phyloP scores from a whole-genome alignment of 2,113 vertebrate species.

The Zapornia atra region DNA sequence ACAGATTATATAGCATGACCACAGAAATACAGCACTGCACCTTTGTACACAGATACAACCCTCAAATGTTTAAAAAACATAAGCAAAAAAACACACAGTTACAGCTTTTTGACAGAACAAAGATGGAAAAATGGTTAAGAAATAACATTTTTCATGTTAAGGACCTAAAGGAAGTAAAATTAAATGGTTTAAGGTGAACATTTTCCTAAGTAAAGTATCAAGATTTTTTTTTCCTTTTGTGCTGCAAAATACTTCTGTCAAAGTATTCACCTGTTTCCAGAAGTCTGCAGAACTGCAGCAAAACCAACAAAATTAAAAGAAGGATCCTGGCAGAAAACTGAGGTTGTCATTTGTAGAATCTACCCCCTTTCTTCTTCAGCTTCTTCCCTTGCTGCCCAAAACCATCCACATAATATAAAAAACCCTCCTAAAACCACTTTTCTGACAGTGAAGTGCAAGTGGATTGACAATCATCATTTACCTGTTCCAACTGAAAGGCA shows the following conservation, averaged over 20 bases:
- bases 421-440: background rate
- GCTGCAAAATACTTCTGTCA: background rate
- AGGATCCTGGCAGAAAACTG: rapidly evolving
- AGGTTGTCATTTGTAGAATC: background rate
- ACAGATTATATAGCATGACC: background rate
- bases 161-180: background rate
- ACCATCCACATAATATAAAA: background rate
- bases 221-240: background rate
- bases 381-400: background rate
- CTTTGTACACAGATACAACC: background rate
- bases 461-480: conserved; percentile 15
- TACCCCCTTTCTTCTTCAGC: background rate
- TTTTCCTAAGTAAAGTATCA: background rate
- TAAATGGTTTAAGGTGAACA: background rate
- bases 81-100: background rate
- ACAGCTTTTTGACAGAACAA: background rate
- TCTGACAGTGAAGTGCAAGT: background rate
- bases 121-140: background rate
- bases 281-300: background rate
- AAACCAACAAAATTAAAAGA: background rate
- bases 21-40: background rate
- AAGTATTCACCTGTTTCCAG: background rate
- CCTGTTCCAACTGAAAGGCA: background rate
- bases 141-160: background rate
- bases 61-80: background rate